Conservation (phyloP, 1,140 invertebrate species). For the Tetranychus cinnabarinus region DNA sequence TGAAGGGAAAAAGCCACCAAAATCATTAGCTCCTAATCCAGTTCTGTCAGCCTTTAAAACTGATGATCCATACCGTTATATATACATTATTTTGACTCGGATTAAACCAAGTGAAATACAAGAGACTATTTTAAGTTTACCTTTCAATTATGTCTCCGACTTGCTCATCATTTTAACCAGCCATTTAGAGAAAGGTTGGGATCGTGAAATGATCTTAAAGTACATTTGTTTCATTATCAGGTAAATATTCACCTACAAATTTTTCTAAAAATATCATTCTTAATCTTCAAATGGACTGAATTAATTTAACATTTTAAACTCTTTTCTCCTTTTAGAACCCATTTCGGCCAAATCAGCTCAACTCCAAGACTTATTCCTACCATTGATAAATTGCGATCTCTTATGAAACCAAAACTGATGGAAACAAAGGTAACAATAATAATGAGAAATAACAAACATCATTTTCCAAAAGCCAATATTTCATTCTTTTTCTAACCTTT, state of each 20-base stretch:
- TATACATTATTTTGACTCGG: slow-evolving; percentile 48
- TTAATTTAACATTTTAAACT: background rate
- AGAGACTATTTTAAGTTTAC: slow-evolving; percentile 58
- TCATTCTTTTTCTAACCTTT: background rate
- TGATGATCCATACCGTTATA: slow-evolving; percentile 44
- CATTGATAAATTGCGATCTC: slow-evolving; percentile 3
- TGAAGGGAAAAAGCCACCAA: slow-evolving; percentile 10
- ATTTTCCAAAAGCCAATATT: background rate
- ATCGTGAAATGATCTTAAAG: slow-evolving; percentile 47
- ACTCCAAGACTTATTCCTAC: background rate
- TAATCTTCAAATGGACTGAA: too few relatives aligned
- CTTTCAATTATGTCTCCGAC: slow-evolving; percentile 52
- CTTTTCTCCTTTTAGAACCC: background rate
- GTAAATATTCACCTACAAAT: background rate
- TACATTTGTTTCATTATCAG: slow-evolving; percentile 42
- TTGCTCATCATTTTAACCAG: slow-evolving; percentile 43
- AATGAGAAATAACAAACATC: background rate
- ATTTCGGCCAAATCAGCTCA: slow-evolving; percentile 9
- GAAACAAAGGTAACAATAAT: background rate
- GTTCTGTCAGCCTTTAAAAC: slow-evolving; percentile 53
- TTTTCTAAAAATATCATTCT: background rate
- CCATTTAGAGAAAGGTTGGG: slow-evolving; percentile 36
- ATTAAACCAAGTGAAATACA: slow-evolving; percentile 62
- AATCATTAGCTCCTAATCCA: slow-evolving; percentile 28
- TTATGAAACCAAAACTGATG: background rate